These are phyloP conservation scores for Chionoecetes opilio DNA, from an alignment of 1,140 invertebrate genomes.

Conservation along the genomic window DNA sequence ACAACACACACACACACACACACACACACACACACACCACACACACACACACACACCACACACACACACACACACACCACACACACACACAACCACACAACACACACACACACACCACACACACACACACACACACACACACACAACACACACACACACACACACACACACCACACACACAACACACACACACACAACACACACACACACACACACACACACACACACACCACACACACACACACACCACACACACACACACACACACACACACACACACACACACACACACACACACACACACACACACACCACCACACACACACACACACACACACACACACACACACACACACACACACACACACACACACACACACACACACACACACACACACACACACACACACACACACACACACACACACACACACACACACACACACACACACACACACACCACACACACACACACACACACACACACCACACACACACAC, in stretches of 20 bases:
- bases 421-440: background rate
- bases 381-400: background rate
- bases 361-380: no score
- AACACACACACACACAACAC: no score
- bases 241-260: constrained; percentile 34
- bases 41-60: background rate
- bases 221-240: no score
- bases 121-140: no score
- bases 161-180: no score
- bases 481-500: no score
- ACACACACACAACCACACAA: background rate
- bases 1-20: constrained; percentile 39
- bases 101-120: no score
- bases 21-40: no score
- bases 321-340: background rate
- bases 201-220: no score
- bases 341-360: no score
- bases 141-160: background rate
- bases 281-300: background rate
- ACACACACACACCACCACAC: constrained; percentile 15
- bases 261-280: background rate
- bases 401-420: background rate
- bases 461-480: no score
- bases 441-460: no score
- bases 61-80: constrained; percentile 32